These are phyloP conservation scores for Platypus cylindrus DNA, from an alignment of 2,888 invertebrate species.

Conservation along the genomic window DNA sequence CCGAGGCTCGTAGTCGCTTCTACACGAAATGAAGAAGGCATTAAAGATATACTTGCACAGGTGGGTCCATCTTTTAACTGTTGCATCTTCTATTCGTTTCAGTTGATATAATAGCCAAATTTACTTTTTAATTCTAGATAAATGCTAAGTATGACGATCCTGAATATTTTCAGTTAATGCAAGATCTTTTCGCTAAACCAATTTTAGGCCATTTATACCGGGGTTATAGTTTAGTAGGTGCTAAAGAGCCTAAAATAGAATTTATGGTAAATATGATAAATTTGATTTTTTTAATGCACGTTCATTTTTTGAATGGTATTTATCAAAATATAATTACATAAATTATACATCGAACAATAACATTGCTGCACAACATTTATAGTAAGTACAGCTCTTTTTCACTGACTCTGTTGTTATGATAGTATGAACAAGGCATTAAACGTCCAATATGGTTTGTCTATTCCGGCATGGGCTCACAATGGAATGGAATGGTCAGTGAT, in stretches of 20 bases:
- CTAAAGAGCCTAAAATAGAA: conserved; percentile 27
- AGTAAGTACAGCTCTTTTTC: conserved; percentile 1
- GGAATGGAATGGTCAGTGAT: conserved; percentile 54
- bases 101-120: too few relatives aligned
- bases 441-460: conserved; percentile 54
- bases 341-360: not conserved
- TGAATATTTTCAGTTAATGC: conserved; percentile 39
- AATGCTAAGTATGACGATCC: conserved; percentile 41
- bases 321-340: not conserved
- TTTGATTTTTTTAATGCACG: too few relatives aligned
- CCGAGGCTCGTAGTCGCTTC: conserved; percentile 63
- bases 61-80: conserved; percentile 20
- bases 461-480: conserved; percentile 67
- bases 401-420: too few relatives aligned
- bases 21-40: conserved; percentile 75
- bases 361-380: not conserved
- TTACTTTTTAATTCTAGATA: conserved; percentile 30
- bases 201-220: conserved; percentile 48
- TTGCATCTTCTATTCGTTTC: not conserved
- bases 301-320: too few relatives aligned
- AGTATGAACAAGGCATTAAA: conserved; percentile 32
- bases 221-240: conserved; percentile 43
- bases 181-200: conserved; percentile 37
- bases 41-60: conserved; percentile 47
- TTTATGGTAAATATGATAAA: conserved; percentile 30